Evolutionary conservation across 92 coral and sea anemone species (phyloP), one percentile per base, ranked within the genome.

Genomic region (Montipora capitata): DNA sequence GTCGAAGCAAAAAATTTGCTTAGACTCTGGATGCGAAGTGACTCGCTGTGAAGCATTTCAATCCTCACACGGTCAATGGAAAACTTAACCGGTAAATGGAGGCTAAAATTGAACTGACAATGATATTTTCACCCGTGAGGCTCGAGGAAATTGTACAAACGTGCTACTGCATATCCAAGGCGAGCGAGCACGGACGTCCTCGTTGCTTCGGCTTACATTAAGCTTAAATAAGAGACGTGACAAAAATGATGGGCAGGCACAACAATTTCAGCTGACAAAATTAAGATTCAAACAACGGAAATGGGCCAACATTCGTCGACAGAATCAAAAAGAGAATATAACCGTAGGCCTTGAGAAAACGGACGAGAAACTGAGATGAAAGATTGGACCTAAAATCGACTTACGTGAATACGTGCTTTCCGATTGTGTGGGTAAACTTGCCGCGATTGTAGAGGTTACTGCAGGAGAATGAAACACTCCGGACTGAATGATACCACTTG

Each of bases 331-430:
- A 44, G 40, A 66, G 42, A 64, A 44, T 20, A 17, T n/a, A 15
- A 58, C 27, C 8, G 66, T 44, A 62, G 10, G 17, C 7, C 12
- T 17, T 10, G 57, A 7, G 14, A 6, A 38, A 41, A 4, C 3
- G 41, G 14, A 10, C 35, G 35, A 5, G 43, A 4, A 39, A 6
- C 7, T 10, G 42, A 10, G 4, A 10, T 3, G 40, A 44, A 17
- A 27, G 35, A 27, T 27, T 27, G 35, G 35, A 48, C 7, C 52
- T 48, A 10, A 27, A 20, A 27, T 48, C 18, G 13, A 95, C 98
- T 93, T 84, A 95, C 98, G 85, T 54, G 95, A 92, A 43, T 70
- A 86, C 3, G 91, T 94, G 77, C 87, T 95, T 68, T 95, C 98
- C 7, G 92, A 81, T 11, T 89, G 92, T 42, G 93, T 90, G 2